phyloP scores from a whole-genome alignment of 2,113 vertebrate genomes.

The Mobula hypostoma region DNA sequence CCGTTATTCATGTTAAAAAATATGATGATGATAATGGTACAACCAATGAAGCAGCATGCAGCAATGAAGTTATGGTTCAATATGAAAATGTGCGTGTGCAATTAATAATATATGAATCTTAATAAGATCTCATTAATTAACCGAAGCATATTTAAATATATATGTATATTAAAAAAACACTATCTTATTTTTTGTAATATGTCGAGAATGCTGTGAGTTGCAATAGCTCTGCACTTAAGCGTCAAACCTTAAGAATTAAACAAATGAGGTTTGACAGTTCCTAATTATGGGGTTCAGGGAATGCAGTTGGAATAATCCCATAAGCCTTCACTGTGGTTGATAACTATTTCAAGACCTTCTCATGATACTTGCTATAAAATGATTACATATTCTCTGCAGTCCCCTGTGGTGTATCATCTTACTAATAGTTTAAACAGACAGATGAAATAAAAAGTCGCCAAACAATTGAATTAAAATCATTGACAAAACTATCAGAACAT shows the following conservation, averaged over 20 bases:
- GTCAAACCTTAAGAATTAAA: neutral
- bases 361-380: neutral
- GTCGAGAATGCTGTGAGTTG: neutral
- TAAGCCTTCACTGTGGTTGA: neutral
- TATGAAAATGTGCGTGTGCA: neutral
- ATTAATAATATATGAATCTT: conserved; percentile 29
- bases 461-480: conserved; percentile 22
- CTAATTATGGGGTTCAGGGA: neutral
- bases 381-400: neutral
- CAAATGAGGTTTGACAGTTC: neutral
- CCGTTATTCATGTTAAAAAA: conserved; percentile 32
- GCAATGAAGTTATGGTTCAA: neutral
- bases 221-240: neutral
- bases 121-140: conserved; percentile 19
- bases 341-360: conserved; percentile 16
- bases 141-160: neutral
- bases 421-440: conserved; percentile 8
- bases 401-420: conserved; percentile 14
- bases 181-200: neutral
- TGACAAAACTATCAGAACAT: neutral
- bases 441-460: conserved; percentile 2
- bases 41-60: conserved; percentile 10
- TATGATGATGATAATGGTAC: conserved; percentile 20
- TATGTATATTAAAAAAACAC: conserved; percentile 1
- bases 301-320: neutral